Conservation (phyloP, 2,888 invertebrate genomes). For the Eupithecia subumbrata region DNA sequence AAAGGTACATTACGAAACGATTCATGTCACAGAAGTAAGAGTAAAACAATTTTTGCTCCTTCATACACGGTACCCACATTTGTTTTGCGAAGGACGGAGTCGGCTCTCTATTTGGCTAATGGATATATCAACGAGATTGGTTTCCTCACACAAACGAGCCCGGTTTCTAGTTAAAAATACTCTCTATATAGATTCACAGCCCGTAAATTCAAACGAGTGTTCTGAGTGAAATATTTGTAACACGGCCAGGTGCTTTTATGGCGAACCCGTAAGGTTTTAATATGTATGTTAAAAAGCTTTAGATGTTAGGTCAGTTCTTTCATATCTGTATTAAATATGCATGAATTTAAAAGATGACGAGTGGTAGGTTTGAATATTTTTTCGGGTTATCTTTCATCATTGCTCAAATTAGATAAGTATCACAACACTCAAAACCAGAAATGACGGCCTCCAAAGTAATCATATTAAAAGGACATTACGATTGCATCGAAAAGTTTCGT, state of each 20-base stretch:
- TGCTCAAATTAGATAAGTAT: background rate
- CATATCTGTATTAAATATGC: constrained; percentile 3
- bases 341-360: background rate
- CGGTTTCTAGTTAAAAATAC: constrained; percentile 62
- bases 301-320: constrained; percentile 22
- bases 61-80: constrained; percentile 53
- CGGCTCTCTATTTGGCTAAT: constrained; percentile 69
- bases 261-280: constrained; percentile 45
- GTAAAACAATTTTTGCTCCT: constrained; percentile 58
- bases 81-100: constrained; percentile 60
- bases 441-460: background rate
- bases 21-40: constrained; percentile 53
- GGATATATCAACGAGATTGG: constrained; percentile 72
- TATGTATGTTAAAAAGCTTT: constrained; percentile 38
- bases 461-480: constrained; percentile 16
- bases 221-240: constrained; percentile 53
- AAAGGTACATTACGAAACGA: constrained; percentile 44
- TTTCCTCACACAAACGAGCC: constrained; percentile 61
- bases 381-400: background rate
- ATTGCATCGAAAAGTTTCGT: constrained; percentile 30
- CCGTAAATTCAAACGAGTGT: constrained; percentile 54
- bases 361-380: background rate
- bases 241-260: constrained; percentile 47
- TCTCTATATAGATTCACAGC: constrained; percentile 36
- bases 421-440: background rate